Base-by-base conservation (phyloP, 1,140 invertebrate species). In the Homarus americanus region DNA sequence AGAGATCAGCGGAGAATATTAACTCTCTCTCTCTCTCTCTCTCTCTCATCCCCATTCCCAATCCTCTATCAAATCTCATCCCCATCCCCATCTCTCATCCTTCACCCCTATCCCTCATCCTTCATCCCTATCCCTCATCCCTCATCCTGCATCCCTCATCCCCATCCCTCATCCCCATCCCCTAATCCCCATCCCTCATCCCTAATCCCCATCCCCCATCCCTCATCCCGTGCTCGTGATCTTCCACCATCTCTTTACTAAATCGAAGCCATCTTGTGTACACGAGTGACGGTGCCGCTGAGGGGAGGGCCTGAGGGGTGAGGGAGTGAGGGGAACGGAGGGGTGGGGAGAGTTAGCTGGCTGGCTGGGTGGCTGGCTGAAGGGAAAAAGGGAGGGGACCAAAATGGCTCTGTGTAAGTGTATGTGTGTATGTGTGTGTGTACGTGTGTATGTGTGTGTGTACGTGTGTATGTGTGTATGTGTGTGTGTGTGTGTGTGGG, bases 241-340 rank as follows among this genome's bases (percentile, higher is more conserved):
- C 58, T 88, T 73, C 66, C 63, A 72, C 76, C 76, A 82, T 82
- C 86, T 88, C 86, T 88, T 72, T 69, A 88, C 86, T 66, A 40
- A 80, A 80, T 80, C 86, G 86, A 80, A 82, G 78, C 86, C 86
- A 88, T 88, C 86, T 88, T 82, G 86, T 88, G 86, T 82, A 80
- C 76, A 41, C 76, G 38, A 49, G 38, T 88, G 86, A 88, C 85
- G 85, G 41, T 40, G 53, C 36, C 72, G 53, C 44, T 72, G 85
- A 76, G 73, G 85, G 38, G 58, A 72, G 66, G 49, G 44, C 4
- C 20, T 24, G 17, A 15, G 53, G 66, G 78, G 53, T 41, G 24
- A 53, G 53, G 63, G 87, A 75, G 63, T 41, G 63, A 53, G 40
- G 32, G 20, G 28, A 53, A 41, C 15, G 41, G 24, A 24, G 41